Evolutionary conservation across 2,888 invertebrate genomes (phyloP), one percentile per base, ranked within the genome.

Genomic region (Drosophila neotestacea): DNA sequence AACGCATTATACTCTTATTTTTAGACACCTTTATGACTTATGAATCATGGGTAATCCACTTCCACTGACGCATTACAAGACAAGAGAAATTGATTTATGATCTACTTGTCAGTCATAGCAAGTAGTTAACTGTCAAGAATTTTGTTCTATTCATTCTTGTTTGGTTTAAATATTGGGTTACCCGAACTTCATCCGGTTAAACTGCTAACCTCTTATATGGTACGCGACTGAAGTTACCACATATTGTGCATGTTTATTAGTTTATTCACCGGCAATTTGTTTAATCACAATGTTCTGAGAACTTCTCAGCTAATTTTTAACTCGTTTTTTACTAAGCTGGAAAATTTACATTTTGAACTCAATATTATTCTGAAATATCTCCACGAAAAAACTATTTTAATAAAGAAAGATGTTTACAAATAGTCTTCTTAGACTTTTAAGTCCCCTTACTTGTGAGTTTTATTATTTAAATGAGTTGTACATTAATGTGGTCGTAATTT

Each of bases 131-230:
- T 36, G 7, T 55, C 39, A 30, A 48, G 5, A 50, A 28, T 13
- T 44, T 32, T 34, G 67, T 56, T 70, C 56, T 46, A 11, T 50
- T 36, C 34, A 11, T 47, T 28, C 47, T 30, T 58, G 13, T 47
- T 47, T 47, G 10, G 7, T 30, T 10, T 30, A n/a, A 38, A 16
- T 36, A n/a, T 46, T 55, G 44, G 70, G 48, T 58, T 28, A 41
- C 10, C 44, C 27, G 34, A 48, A 54, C 73, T 83, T 83, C 63
- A 83, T 83, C 87, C 82, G 89, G 89, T 81, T 88, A 68, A 77
- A 80, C 70, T 67, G 67, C 64, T 59, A 51, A 34, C 38, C 34
- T 9, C 44, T 62, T 47, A 39, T 59, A 36, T 41, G 56, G 48
- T 58, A 9, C 22, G n/a, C 34, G 22, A 27, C 34, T 66, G 58